Conservation (phyloP, 37 sponge, comb jelly and placozoan species). For the Corticium candelabrum region DNA sequence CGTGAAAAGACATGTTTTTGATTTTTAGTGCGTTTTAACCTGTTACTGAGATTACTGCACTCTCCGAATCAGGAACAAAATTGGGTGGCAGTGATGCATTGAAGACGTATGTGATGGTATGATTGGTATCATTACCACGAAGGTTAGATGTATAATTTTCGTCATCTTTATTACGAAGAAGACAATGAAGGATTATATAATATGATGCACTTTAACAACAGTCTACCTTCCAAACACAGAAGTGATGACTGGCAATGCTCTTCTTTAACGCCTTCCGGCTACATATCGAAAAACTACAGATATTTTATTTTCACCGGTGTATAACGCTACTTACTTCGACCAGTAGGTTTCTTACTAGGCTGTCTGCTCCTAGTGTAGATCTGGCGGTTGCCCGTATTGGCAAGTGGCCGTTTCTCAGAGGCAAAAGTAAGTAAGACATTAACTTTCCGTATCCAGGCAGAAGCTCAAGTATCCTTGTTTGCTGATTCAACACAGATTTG, state of each 20-base stretch:
- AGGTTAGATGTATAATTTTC: no score
- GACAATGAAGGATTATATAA: no score
- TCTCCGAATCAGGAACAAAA: neutral
- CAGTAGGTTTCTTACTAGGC: neutral
- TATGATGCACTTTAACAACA: no score
- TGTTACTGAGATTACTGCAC: neutral
- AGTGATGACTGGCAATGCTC: neutral
- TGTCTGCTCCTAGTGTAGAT: neutral
- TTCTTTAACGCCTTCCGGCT: neutral
- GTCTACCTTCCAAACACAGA: neutral
- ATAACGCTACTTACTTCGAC: neutral
- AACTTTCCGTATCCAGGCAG: neutral
- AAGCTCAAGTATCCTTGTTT: neutral
- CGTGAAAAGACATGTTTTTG: no score
- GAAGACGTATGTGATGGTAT: no score
- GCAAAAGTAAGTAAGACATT: neutral
- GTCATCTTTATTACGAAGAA: no score
- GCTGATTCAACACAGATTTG: neutral
- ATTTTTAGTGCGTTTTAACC: no score
- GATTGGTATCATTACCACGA: no score
- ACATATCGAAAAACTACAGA: no score
- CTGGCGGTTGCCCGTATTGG: neutral
- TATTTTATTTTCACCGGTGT: no score
- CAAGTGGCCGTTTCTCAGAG: neutral
- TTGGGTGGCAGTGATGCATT: neutral